Evolutionary conservation across 2,797 vertebrate species (phyloP).

Genomic region (Anguilla marmorata): DNA sequence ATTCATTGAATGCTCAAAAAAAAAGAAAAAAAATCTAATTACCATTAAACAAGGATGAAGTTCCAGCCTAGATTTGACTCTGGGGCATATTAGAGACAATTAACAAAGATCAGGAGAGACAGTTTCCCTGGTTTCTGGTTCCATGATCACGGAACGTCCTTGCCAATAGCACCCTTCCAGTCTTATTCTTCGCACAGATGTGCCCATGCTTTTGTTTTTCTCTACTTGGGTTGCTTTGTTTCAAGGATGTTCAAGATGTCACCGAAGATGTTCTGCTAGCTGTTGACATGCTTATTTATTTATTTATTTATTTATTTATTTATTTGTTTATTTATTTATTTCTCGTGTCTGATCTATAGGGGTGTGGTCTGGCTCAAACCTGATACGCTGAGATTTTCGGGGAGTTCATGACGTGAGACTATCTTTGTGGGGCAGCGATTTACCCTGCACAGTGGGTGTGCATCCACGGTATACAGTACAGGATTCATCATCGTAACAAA

Average conservation of each 20-base stretch:
- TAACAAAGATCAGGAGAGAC: constrained; percentile 50
- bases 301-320: neutral
- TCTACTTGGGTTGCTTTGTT: neutral
- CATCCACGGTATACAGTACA: constrained; percentile 10
- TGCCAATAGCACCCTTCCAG: constrained; percentile 57
- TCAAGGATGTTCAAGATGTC: constrained; percentile 23
- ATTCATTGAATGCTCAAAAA: constrained; percentile 56
- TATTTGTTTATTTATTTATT: neutral
- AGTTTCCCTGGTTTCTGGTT: constrained; percentile 37
- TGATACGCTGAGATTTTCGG: neutral
- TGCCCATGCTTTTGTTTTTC: neutral
- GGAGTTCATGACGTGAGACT: constrained; percentile 10
- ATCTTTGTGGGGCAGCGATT: constrained; percentile 46
- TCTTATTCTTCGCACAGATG: constrained; percentile 38
- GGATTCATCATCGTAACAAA: constrained; percentile 33
- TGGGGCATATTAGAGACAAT: constrained; percentile 61
- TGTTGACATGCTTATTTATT: neutral
- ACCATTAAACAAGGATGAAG: constrained; percentile 56
- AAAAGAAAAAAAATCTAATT: constrained; percentile 60
- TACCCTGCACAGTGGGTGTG: constrained; percentile 19
- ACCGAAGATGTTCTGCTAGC: neutral
- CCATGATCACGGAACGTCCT: constrained; percentile 54
- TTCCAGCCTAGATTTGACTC: constrained; percentile 55
- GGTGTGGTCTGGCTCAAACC: neutral
- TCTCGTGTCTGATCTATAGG: neutral